Conservation (phyloP, 2,888 invertebrate species). For the Agrilus mali region DNA sequence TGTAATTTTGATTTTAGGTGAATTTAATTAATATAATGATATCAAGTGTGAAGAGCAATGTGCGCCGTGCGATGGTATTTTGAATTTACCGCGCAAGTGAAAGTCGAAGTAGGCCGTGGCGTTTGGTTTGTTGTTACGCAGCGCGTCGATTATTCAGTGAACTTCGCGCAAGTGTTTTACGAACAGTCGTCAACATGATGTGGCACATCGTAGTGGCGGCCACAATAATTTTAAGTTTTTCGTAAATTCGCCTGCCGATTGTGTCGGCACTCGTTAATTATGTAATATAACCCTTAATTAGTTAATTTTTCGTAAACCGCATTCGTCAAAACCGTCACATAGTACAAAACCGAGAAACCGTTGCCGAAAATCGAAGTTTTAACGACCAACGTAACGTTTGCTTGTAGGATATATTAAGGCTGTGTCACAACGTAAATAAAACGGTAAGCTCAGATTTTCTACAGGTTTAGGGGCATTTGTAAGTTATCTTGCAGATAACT, state of each 20-base stretch:
- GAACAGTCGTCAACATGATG: constrained; percentile 37
- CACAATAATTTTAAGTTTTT: constrained; percentile 34
- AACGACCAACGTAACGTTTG: constrained; percentile 23
- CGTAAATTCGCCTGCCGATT: constrained; percentile 28
- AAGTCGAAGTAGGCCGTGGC: constrained; percentile 11
- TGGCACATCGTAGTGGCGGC: constrained; percentile 36
- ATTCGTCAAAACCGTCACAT: constrained; percentile 30
- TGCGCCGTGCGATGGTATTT: constrained; percentile 8
- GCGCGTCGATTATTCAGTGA: constrained; percentile 14
- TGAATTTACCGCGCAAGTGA: constrained; percentile 19
- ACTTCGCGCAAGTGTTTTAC: constrained; percentile 20
- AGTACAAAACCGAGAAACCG: constrained; percentile 34
- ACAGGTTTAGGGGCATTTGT: constrained; percentile 2
- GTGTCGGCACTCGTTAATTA: constrained; percentile 32
- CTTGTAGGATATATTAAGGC: constrained; percentile 23
- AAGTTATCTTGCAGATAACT: constrained; percentile 1
- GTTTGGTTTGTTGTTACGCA: constrained; percentile 5
- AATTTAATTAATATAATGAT: neutral
- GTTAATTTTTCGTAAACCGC: constrained; percentile 28
- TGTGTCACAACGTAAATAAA: constrained; percentile 24
- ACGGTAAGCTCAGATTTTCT: constrained; percentile 16
- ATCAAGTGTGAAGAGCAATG: neutral
- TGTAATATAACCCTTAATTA: constrained; percentile 31
- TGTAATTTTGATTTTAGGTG: too few species aligned
- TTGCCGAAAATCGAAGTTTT: constrained; percentile 30